Evolutionary conservation across 2,797 vertebrate species (phyloP), one percentile per base, ranked within the genome.

Genomic region (Leptatherina wallacei): DNA sequence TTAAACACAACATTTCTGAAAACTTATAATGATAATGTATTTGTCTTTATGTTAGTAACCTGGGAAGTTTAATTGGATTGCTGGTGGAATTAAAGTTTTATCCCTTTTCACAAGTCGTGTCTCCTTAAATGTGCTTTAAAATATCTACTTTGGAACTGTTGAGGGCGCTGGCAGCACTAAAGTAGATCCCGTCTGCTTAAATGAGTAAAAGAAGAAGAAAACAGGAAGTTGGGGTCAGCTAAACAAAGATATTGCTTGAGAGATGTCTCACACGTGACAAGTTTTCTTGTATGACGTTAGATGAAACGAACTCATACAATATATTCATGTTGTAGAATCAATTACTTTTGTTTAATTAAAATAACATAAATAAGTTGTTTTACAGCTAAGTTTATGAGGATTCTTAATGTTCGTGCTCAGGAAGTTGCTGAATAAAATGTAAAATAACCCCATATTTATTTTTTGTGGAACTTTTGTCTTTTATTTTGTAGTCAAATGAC

Each of bases 131-230:
- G 1, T 29, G 12, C 51, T 27, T 29, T 6, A 16, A 13, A 75
- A 55, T n/a, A 1, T 61, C 13, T 42, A 18, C 12, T 47, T 30
- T 14, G 4, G 16, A 38, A 1, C 11, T 61, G 38, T 36, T 59
- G 61, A 2, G 65, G 58, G 27, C 63, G 13, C 8, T 38, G 35
- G 13, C 3, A 59, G 57, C 22, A n/a, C 52, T 55, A 27, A 51
- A 1, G 22, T 14, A 2, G 42, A 5, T 61, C 29, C 0, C 1
- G 0, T 32, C 7, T 77, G 3, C 29, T 12, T 51, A 1, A 56
- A 0, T 0, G 1, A 69, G 0, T 13, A 42, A 29, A 1, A n/a
- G 74, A 88, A 80, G 72, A 83, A 89, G 78, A 80, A 73, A 27
- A n/a, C 7, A 27, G 59, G 65, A 61, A 38, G 59, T 49, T 0